phyloP scores from a whole-genome alignment of 1,140 invertebrate species.

The Sycobia sp. region DNA sequence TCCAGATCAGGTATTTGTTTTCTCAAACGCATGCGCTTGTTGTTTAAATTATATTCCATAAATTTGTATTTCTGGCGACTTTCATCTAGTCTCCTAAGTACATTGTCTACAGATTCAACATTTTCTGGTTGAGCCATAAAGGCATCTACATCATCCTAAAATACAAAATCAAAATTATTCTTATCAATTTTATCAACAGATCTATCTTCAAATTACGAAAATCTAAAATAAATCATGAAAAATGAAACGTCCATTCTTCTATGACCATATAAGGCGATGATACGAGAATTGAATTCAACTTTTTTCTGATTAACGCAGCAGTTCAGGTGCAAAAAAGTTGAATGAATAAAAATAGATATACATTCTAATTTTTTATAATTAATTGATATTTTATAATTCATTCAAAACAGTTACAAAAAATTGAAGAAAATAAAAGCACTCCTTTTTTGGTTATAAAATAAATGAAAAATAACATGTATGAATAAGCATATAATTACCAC shows the following conservation, averaged over 20 bases:
- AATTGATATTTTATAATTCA: too few relatives aligned
- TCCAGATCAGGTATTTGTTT: conserved; percentile 93
- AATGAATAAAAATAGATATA: too few relatives aligned
- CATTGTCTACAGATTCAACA: conserved; percentile 78
- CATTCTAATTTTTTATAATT: too few relatives aligned
- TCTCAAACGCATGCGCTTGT: conserved; percentile 82
- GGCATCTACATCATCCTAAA: conserved; percentile 92
- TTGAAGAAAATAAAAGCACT: too few relatives aligned
- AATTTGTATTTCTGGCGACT: conserved; percentile 95
- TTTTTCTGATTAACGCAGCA: too few relatives aligned
- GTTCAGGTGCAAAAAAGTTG: too few relatives aligned
- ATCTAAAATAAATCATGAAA: conserved; percentile 14
- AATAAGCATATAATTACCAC: conserved; percentile 68
- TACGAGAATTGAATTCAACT: too few relatives aligned
- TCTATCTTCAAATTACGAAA: not conserved
- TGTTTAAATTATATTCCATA: conserved; percentile 89
- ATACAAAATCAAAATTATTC: conserved; percentile 2
- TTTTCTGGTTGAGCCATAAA: conserved; percentile 88
- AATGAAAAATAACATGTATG: too few relatives aligned
- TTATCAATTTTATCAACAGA: not conserved
- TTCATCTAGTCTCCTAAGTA: conserved; percentile 85
- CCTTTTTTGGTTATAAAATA: too few relatives aligned
- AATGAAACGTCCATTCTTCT: conserved; percentile 13
- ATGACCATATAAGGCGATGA: conserved; percentile 37
- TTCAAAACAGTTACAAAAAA: too few relatives aligned